Conservation (phyloP, 2,888 invertebrate species). For the Tanaodytes sp. region DNA sequence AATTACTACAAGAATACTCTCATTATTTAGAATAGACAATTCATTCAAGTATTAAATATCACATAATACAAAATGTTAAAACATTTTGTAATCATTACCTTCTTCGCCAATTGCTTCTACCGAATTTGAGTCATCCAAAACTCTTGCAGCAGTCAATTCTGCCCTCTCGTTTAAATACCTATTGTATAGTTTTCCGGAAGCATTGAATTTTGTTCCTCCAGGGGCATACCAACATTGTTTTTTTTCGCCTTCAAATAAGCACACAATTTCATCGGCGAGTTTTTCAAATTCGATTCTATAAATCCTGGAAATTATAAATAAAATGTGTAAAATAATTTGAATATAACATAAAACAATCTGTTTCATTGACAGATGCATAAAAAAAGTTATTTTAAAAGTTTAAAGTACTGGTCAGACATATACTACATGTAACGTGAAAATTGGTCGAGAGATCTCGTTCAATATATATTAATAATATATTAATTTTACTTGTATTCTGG, state of each 20-base stretch:
- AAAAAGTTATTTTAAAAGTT: neutral
- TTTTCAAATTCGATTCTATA: conserved; percentile 11
- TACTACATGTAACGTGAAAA: too few species aligned
- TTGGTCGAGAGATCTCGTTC: too few species aligned
- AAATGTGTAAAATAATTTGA: neutral
- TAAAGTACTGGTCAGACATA: too few species aligned
- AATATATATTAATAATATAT: too few species aligned
- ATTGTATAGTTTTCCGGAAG: conserved; percentile 18
- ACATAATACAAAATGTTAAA: too few species aligned
- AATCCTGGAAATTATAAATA: conserved; percentile 12
- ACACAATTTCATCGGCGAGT: conserved; percentile 14
- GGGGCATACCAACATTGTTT: conserved; percentile 8
- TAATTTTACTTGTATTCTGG: neutral
- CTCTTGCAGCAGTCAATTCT: conserved; percentile 3
- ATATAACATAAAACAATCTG: neutral
- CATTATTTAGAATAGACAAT: too few species aligned
- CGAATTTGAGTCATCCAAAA: too few species aligned
- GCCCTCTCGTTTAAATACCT: conserved; percentile 17
- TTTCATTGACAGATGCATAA: too few species aligned
- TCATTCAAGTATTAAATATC: too few species aligned
- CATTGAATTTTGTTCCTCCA: conserved; percentile 11
- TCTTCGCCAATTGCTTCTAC: too few species aligned
- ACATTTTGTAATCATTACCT: too few species aligned
- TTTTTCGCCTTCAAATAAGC: conserved; percentile 18
- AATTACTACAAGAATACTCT: too few species aligned